Evolutionary conservation across 2,113 vertebrate genomes (phyloP), one percentile per base, ranked within the genome.

Genomic region (Cichladusa arquata): DNA sequence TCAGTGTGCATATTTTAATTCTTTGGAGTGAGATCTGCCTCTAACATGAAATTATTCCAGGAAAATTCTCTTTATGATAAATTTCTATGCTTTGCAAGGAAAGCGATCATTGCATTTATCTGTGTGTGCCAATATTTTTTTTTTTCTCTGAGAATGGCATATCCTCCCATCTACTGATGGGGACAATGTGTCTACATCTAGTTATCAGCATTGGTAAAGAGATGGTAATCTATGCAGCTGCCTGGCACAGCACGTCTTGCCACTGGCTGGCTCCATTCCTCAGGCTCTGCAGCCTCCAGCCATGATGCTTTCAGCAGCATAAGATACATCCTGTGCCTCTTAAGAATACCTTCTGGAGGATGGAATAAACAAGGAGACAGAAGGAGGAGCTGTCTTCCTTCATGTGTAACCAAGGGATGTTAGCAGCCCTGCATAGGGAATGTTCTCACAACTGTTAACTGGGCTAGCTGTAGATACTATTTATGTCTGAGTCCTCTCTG

Each of bases 321-420:
- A 45, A 80, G 31, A 36, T 83, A 14, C n/a, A 48, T 83, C 44
- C 14, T 91, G 92, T 93, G 31, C 42, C 48, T 91, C 83, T 86
- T 74, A 57, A 61, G 76, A 88, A 61, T 34, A 78, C 33, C 62
- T 89, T 79, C 81, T 80, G 45, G 51, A 87, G 60, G 45, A 50
- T 62, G 53, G 61, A 87, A 54, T 80, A 40, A 88, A 82, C 56
- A 69, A 54, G n/a, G 60, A 94, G 83, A 48, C 34, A 42, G 62
- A 67, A 92, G 77, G 83, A 95, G 74, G 64, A 88, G 80, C 84
- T 83, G 51, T 84, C 73, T 80, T 83, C 47, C n/a, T 73, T 72
- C 20, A 1, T 42, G 42, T 66, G 33, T 70, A 66, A 73, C 12
- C 1, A 4, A 58, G 53, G 47, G 38, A 40, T 72, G 47, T 48